Percentiles rank a stretch among this genome's conserved stretches.
These are phyloP conservation scores for Zelleria hepariella DNA, from an alignment of 2,888 invertebrate species.

Conservation along the genomic window DNA sequence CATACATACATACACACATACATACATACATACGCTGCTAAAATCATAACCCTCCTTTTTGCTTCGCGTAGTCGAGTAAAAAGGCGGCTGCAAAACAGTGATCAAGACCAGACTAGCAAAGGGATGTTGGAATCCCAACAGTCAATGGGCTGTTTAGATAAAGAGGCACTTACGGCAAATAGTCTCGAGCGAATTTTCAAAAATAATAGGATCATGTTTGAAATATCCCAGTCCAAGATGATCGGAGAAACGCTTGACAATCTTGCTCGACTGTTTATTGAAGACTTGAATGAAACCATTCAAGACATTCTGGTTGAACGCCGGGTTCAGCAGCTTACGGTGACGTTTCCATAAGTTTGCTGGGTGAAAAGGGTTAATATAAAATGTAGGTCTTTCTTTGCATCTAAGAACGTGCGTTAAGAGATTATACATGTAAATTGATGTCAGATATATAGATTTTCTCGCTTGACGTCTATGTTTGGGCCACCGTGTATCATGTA, in stretches of 20 bases:
- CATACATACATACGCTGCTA: too few species aligned
- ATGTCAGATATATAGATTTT: too few species aligned
- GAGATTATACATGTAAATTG: too few species aligned
- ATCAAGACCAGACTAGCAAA: too few species aligned
- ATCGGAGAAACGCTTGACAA: constrained; percentile 17
- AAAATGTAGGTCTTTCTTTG: neutral
- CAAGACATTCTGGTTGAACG: constrained; percentile 28
- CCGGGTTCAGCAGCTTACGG: constrained; percentile 28
- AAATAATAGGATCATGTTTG: constrained; percentile 22
- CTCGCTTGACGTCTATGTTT: too few species aligned
- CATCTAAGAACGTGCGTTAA: too few species aligned
- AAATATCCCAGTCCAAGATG: constrained; percentile 21
- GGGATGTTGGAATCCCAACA: too few species aligned
- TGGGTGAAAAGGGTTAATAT: neutral
- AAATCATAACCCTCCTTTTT: too few species aligned
- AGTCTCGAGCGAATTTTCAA: constrained; percentile 23
- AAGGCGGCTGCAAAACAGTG: too few species aligned
- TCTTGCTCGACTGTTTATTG: constrained; percentile 22
- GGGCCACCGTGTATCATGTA: too few species aligned
- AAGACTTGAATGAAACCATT: constrained; percentile 27
- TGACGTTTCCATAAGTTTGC: constrained; percentile 22
- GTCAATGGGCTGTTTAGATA: neutral
- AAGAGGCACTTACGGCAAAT: constrained; percentile 35
- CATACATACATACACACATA: too few species aligned
- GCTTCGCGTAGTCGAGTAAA: too few species aligned